These are phyloP conservation scores for Cosmorhoe ocellata DNA, from an alignment of 2,888 invertebrate genomes.

Conservation along the genomic window DNA sequence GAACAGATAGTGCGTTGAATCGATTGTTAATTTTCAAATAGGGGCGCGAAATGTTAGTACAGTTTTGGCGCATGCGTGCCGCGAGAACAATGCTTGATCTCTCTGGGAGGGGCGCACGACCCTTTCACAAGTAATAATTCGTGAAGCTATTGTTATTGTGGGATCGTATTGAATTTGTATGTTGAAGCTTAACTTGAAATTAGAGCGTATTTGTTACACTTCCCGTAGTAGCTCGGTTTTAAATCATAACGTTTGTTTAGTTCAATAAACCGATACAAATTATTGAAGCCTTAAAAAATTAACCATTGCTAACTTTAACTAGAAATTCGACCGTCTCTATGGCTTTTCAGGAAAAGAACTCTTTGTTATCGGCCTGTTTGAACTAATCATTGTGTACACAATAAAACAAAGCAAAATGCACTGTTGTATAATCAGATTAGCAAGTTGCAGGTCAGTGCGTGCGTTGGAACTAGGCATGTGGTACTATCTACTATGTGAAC, in stretches of 20 bases:
- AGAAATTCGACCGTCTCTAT: constrained; percentile 2
- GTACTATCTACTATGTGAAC: constrained; percentile 7
- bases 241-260: constrained; percentile 4
- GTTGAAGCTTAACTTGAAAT: constrained; percentile 39
- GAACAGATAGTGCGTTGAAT: constrained; percentile 21
- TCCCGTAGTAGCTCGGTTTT: constrained; percentile 17
- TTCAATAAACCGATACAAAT: constrained; percentile 4
- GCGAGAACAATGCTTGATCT: constrained; percentile 49
- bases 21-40: constrained; percentile 33
- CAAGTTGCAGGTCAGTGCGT: constrained; percentile 62
- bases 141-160: constrained; percentile 41
- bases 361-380: constrained; percentile 36
- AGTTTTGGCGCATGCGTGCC: constrained; percentile 44
- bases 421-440: constrained; percentile 72
- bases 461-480: constrained; percentile 57
- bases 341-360: constrained; percentile 18
- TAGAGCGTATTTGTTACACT: constrained; percentile 22
- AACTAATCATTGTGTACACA: constrained; percentile 37
- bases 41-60: constrained; percentile 43
- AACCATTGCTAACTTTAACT: constrained; percentile 4
- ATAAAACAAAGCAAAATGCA: constrained; percentile 52
- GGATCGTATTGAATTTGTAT: constrained; percentile 34
- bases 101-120: constrained; percentile 48
- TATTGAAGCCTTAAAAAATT: constrained; percentile 5
- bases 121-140: constrained; percentile 54